Conservation (phyloP, 2,113 vertebrate species). For the Campylomormyrus tamandua region DNA sequence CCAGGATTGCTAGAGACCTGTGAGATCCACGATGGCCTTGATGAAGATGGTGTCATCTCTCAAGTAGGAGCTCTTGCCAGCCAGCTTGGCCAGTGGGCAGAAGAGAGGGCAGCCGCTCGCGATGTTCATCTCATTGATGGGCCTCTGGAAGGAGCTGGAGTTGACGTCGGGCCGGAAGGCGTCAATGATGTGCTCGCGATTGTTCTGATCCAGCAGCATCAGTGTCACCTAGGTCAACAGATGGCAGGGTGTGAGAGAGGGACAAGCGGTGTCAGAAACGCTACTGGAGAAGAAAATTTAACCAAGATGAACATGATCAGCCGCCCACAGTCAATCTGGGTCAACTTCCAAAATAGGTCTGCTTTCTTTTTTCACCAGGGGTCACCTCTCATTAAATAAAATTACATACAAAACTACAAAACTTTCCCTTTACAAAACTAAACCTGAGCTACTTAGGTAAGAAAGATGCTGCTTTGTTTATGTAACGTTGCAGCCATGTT, state of each 20-base stretch:
- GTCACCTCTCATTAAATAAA: neutral
- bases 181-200: conserved; percentile 88
- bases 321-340: neutral
- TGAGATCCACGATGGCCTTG: conserved; percentile 91
- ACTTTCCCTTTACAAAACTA: neutral
- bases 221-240: conserved; percentile 77
- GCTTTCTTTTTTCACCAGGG: neutral
- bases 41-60: conserved; percentile 89
- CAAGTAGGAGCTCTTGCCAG: conserved; percentile 79
- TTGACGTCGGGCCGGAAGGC: conserved; percentile 84
- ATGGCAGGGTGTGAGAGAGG: no score
- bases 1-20: conserved; percentile 61
- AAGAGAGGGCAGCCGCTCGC: conserved; percentile 95
- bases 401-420: neutral
- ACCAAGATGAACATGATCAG: neutral
- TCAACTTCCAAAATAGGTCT: neutral
- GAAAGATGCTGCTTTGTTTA: neutral
- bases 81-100: conserved; percentile 81
- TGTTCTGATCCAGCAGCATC: conserved; percentile 93
- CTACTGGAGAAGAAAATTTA: neutral
- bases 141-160: conserved; percentile 87
- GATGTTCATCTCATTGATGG: conserved; percentile 88
- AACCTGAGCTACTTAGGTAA: neutral
- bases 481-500: neutral
- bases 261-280: neutral